phyloP scores from a whole-genome alignment of 2,113 vertebrate species.

The Anguilla japonica region DNA sequence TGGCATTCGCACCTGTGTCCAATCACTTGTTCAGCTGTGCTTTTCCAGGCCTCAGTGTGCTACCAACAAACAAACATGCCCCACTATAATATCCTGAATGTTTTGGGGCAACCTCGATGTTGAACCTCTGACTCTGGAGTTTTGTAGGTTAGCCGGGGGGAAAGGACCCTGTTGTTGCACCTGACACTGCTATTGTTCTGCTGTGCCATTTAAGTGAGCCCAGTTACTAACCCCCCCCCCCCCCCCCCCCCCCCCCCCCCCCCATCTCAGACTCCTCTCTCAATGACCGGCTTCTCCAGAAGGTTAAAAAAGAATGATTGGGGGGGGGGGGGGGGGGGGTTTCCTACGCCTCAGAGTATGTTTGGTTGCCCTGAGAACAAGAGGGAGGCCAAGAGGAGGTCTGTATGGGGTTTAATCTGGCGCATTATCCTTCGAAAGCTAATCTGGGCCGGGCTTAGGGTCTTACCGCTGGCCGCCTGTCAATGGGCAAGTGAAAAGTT shows the following conservation, averaged over 20 bases:
- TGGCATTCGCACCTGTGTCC: background rate
- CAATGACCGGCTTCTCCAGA: conserved; percentile 41
- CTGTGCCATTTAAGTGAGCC: conserved; percentile 47
- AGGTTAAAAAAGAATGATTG: conserved; percentile 64
- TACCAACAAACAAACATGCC: background rate
- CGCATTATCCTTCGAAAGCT: conserved; percentile 73
- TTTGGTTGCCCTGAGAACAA: conserved; percentile 71
- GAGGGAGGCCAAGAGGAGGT: conserved; percentile 57
- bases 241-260: conserved; percentile 48
- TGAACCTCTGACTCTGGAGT: conserved; percentile 48
- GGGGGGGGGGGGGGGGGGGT: conserved; percentile 70
- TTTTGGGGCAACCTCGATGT: conserved; percentile 25
- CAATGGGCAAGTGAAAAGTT: conserved; percentile 73
- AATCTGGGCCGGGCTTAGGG: conserved; percentile 73
- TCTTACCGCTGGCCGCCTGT: conserved; percentile 59
- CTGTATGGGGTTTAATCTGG: conserved; percentile 72
- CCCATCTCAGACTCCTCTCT: conserved; percentile 48
- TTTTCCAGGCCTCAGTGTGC: background rate
- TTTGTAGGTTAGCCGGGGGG: conserved; percentile 51
- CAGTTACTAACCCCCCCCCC: conserved; percentile 57
- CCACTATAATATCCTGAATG: conserved; percentile 13
- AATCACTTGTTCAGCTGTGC: background rate
- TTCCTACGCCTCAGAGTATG: conserved; percentile 69
- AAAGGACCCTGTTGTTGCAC: conserved; percentile 57
- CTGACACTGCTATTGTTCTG: conserved; percentile 56